These are phyloP conservation scores for Channa striata DNA, from an alignment of 2,797 vertebrate genomes.

Conservation along the genomic window DNA sequence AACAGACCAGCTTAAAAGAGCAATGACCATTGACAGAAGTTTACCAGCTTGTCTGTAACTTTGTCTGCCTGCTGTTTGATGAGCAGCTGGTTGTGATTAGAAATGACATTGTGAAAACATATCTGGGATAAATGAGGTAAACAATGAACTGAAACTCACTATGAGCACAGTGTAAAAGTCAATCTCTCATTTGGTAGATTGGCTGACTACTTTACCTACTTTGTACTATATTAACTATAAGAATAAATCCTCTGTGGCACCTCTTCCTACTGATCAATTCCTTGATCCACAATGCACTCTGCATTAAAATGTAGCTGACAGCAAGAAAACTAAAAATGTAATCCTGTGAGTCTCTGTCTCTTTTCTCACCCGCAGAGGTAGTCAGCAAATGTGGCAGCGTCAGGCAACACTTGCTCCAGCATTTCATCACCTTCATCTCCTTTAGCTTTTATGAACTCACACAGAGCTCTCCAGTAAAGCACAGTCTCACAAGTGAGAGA, in stretches of 20 bases:
- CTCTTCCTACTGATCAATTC: not conserved
- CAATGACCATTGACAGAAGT: not conserved
- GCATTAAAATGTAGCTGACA: not conserved
- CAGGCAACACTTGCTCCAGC: constrained; percentile 91
- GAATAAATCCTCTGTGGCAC: not conserved
- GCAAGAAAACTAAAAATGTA: not conserved
- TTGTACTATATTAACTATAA: not conserved
- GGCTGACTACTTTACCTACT: not conserved
- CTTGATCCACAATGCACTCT: not conserved
- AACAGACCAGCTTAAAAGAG: not conserved
- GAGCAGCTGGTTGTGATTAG: too few relatives aligned
- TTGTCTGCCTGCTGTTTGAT: too few relatives aligned
- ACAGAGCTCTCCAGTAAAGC: constrained; percentile 92
- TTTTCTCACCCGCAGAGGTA: constrained; percentile 90
- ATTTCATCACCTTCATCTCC: constrained; percentile 91
- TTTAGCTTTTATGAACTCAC: constrained; percentile 91
- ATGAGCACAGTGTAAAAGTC: too few relatives aligned
- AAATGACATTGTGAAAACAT: too few relatives aligned
- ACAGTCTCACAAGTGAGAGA: constrained; percentile 91
- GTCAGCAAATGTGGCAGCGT: constrained; percentile 89
- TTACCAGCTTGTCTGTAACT: too few relatives aligned
- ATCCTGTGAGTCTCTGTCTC: not conserved
- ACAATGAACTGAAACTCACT: not conserved
- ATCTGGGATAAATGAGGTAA: too few relatives aligned
- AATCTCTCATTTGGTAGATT: too few relatives aligned